A percentile compares a stretch with the other conserved stretches of the same genome.
phyloP scores from a whole-genome alignment of 1,140 invertebrate species.

The Aphaenogaster ashmeadi region DNA sequence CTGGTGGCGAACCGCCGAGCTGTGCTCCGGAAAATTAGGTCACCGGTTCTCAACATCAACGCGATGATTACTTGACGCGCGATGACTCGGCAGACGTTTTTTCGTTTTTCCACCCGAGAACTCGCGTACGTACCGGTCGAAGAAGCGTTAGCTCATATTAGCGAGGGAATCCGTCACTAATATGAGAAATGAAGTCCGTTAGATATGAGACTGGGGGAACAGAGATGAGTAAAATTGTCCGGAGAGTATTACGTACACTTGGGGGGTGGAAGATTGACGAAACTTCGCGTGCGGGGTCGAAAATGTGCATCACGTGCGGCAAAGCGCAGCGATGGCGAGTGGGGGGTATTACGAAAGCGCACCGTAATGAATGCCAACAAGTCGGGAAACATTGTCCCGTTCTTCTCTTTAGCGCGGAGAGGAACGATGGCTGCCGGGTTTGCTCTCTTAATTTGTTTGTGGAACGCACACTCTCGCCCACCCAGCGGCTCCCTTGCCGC shows the following conservation, averaged over 20 bases:
- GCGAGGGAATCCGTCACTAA: neutral
- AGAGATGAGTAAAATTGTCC: neutral
- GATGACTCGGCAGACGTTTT: no score
- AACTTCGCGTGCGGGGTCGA: neutral
- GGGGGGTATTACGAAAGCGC: slow-evolving; percentile 59
- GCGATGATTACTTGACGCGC: neutral
- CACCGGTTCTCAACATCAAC: neutral
- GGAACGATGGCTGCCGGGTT: slow-evolving; percentile 30
- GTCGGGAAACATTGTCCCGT: slow-evolving; percentile 64
- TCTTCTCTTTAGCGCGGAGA: slow-evolving; percentile 29
- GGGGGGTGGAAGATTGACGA: neutral
- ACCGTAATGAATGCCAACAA: slow-evolving; percentile 70
- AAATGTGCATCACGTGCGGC: slow-evolving; percentile 23
- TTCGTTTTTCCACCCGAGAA: neutral
- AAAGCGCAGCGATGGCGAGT: neutral
- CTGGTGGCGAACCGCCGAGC: neutral
- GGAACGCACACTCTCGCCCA: neutral
- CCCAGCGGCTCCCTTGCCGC: neutral
- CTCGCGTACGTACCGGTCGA: neutral
- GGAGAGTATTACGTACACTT: neutral
- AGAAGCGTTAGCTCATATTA: neutral
- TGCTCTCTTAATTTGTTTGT: slow-evolving; percentile 57
- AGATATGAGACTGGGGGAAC: neutral
- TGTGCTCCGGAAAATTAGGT: slow-evolving; percentile 34
- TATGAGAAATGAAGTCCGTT: neutral